Evolutionary conservation across 2,113 vertebrate species (phyloP).

Genomic region (Chroicocephalus ridibundus): DNA sequence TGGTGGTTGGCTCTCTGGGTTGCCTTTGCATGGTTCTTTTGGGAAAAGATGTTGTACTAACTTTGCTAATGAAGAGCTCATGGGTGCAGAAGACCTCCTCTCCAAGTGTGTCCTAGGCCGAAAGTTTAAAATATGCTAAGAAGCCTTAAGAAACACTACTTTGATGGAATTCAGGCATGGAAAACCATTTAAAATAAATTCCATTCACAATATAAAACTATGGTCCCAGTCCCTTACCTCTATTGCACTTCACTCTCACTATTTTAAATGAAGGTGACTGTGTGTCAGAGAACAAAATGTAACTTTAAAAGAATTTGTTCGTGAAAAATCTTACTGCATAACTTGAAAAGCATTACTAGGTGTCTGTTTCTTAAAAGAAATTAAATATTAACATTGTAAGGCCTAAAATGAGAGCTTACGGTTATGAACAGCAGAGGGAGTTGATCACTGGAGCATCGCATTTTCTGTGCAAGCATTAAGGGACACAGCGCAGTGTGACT

Average conservation of each 20-base stretch:
- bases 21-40: conserved; percentile 13
- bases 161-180: background rate
- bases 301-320: background rate
- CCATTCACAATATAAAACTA: background rate
- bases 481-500: background rate
- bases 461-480: background rate
- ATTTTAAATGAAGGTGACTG: background rate
- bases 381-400: background rate
- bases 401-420: background rate
- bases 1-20: background rate
- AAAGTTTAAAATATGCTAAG: background rate
- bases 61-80: background rate
- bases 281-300: background rate
- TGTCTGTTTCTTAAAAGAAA: background rate
- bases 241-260: background rate
- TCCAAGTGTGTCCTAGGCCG: background rate
- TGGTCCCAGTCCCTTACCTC: background rate
- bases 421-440: background rate
- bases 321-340: background rate
- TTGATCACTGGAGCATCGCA: background rate
- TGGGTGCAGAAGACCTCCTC: background rate
- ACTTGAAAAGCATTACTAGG: background rate
- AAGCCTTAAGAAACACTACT: background rate
- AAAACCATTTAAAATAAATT: background rate
- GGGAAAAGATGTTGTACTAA: background rate